A percentile compares a stretch with the other conserved stretches of the same genome.
Conservation (phyloP, 2,888 invertebrate species). For the Plebejus anna region DNA sequence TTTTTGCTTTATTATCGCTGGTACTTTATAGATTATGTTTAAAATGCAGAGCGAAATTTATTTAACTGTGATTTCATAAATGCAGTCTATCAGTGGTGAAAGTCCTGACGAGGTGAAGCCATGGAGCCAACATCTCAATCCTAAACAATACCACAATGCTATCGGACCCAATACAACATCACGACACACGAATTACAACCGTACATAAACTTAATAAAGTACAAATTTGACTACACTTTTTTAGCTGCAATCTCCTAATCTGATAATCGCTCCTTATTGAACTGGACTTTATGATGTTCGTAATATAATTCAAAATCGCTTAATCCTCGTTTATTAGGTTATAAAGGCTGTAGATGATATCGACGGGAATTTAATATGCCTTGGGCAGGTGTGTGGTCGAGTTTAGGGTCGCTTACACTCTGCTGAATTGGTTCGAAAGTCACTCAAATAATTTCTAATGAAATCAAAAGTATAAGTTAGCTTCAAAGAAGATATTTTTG, state of each 20-base stretch:
- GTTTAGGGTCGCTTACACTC: background rate
- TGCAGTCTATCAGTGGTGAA: conserved; percentile 5
- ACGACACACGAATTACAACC: conserved; percentile 42
- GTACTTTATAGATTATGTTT: background rate
- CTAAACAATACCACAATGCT: conserved; percentile 56
- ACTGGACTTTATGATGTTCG: conserved; percentile 41
- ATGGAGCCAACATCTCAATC: conserved; percentile 69
- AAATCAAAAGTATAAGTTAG: background rate
- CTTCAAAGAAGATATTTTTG: no score
- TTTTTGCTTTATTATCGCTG: no score
- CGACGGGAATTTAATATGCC: conserved; percentile 23
- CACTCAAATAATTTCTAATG: background rate
- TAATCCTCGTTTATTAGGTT: conserved; percentile 49
- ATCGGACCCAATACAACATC: conserved; percentile 48
- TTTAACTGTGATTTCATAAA: conserved; percentile 4
- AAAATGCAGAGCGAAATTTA: background rate
- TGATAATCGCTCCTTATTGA: conserved; percentile 36
- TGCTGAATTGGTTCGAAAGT: background rate
- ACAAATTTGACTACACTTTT: conserved; percentile 38
- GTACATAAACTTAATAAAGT: conserved; percentile 37
- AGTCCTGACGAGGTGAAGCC: conserved; percentile 42
- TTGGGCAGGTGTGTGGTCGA: conserved; percentile 18
- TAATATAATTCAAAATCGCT: conserved; percentile 43
- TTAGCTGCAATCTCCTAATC: conserved; percentile 42
- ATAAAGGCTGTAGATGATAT: conserved; percentile 44